Base-by-base conservation (phyloP, 2,113 vertebrate genomes). In the Propithecus coquereli region DNA sequence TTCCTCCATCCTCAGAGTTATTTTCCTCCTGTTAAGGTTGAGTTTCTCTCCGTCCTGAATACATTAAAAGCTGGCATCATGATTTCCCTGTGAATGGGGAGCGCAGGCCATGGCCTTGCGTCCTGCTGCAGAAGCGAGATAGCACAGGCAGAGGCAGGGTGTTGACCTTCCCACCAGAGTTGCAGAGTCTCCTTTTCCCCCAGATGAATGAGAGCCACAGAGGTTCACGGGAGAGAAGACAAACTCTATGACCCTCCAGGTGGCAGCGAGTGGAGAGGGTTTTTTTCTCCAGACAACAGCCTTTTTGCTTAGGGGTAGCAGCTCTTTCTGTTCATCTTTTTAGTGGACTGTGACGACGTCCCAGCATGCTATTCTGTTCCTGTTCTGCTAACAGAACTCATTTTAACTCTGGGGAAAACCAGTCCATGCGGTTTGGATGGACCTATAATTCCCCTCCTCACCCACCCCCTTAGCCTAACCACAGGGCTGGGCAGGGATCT, bases 121-220 rank as follows among this genome's bases (percentile, higher is more conserved):
- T 94, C 73, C 66, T n/a, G 73, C 91, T 95, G 92, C 63, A 40
- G 68, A 88, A 91, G 43, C 3, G 23, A 97, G 95, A 95, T 87
- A 93, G 68, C 70, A 7, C 5, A 34, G 37, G 45, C 52, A 10
- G 54, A 65, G 47, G 52, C 40, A 0, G 17, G 45, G 4, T 2
- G 0, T 1, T 40, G 23, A 37, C 82, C 88, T 61, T 10, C 8
- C 25, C 50, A 5, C 40, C 17, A 47, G 13, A 70, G 22, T 0
- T 11, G 45, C 27, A 61, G 79, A 12, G 3, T 7, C 27, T 79
- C n/a, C 50, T 30, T 20, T 30, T 5, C 47, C 34, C n/a, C 47
- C 5, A 23, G 63, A 80, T 32, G 43, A 43, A 0, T 3, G 40
- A 87, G 22, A n/a, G 17, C 27, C 45, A 2, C 5, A 3, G 63